Percentiles rank a stretch among this genome's conserved stretches.
Evolutionary conservation across 1,140 invertebrate species (phyloP).

Genomic region (Ylistrum balloti): DNA sequence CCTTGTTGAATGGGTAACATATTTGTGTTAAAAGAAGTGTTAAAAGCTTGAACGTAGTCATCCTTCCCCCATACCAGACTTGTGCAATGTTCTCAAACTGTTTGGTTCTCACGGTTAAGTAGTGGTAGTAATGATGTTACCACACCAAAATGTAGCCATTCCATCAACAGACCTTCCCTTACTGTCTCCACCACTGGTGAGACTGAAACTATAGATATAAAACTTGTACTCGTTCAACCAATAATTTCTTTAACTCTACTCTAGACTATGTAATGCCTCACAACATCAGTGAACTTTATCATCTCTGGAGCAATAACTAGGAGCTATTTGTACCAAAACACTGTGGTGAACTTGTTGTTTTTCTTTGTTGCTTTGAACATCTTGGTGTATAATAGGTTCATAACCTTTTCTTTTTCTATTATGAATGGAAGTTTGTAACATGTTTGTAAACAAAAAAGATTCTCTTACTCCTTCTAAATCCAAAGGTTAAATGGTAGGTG

Average conservation of each 20-base stretch:
- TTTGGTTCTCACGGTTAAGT: slow-evolving; percentile 17
- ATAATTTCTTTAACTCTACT: background rate
- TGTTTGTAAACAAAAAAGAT: no score
- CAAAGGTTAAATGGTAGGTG: no score
- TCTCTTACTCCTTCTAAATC: no score
- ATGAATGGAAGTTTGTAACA: background rate
- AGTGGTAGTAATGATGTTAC: background rate
- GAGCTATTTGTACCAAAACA: background rate
- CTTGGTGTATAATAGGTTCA: background rate
- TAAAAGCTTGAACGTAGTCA: background rate
- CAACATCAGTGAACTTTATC: background rate
- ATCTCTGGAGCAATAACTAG: background rate
- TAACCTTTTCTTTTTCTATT: background rate
- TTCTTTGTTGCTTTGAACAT: no score
- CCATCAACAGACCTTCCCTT: background rate
- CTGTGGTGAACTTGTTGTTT: no score
- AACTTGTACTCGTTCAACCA: background rate
- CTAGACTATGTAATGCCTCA: background rate
- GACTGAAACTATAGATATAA: background rate
- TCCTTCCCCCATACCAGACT: background rate
- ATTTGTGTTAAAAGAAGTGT: background rate
- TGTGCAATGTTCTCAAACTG: background rate
- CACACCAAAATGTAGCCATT: background rate
- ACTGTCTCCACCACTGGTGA: background rate
- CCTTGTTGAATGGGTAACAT: background rate